Evolutionary conservation across 37 sponge, comb jelly and placozoan species (phyloP), one percentile per base, ranked within the genome.

Genomic region (Theonella swinhoei): DNA sequence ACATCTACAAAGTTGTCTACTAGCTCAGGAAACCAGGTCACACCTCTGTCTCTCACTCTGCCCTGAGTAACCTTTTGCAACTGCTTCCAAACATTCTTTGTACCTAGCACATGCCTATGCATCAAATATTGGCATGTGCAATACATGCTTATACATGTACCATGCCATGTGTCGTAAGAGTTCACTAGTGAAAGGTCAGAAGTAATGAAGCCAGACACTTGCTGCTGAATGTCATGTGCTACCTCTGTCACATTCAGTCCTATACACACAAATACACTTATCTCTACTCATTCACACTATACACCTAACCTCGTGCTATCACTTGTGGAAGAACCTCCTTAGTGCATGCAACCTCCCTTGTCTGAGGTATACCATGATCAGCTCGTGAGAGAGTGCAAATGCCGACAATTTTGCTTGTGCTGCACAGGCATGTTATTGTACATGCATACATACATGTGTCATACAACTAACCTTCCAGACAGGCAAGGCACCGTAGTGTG

Each of bases 101-200:
- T 79, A 17, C 79, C 67, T 79, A 9, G 39, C 23, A n/a, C n/a
- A n/a, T n/a, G n/a, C n/a, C n/a, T n/a, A n/a, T n/a, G n/a, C 26
- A 75, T 29, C 26, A 35, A 4, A 36, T 28, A 23, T 61, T 23
- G 35, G 33, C 29, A 61, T 30, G 34, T 58, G 31, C 30, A 61
- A 31, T 28, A 32, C 31, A 5, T n/a, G n/a, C n/a, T n/a, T n/a
- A n/a, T n/a, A n/a, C n/a, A n/a, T n/a, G 4, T 80, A 80, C 81
- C 81, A 70, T 80, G 70, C 81, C 70, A 80, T 0, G 81, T 80
- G 59, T 80, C 81, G 32, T 47, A 69, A n/a, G 70, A 69, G 7
- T 69, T 69, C 20, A 70, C 22, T 3, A 39, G 37, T 26, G 4
- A 23, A 70, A 77, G 39, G 35, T 77, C 78, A 32, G 32, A 39